Evolutionary conservation across 2,888 invertebrate genomes (phyloP).

Genomic region (Masnerella sp.): DNA sequence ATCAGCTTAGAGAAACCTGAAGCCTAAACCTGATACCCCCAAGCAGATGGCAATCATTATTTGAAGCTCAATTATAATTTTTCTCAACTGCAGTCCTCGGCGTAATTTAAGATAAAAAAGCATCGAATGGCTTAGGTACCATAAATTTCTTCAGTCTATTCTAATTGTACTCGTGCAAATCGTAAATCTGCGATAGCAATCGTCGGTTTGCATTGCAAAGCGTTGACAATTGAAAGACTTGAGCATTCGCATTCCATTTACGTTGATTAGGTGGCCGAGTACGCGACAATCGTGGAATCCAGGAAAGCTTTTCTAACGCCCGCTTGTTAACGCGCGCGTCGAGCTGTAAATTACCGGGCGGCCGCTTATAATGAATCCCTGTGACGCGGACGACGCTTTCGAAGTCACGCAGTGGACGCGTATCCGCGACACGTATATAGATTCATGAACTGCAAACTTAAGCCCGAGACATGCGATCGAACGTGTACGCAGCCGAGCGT

Average conservation of each 20-base stretch:
- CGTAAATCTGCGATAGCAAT: too few species aligned
- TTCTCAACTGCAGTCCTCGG: too few species aligned
- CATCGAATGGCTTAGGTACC: too few species aligned
- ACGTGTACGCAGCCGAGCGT: slow-evolving; percentile 47
- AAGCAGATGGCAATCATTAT: too few species aligned
- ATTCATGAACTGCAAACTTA: slow-evolving; percentile 54
- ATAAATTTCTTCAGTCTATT: too few species aligned
- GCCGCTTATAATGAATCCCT: slow-evolving; percentile 66
- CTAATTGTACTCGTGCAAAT: too few species aligned
- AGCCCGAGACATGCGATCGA: slow-evolving; percentile 48
- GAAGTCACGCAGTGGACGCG: slow-evolving; percentile 37
- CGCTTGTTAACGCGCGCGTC: slow-evolving; percentile 62
- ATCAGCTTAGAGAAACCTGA: too few species aligned
- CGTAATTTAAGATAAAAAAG: too few species aligned
- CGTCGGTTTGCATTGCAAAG: too few species aligned
- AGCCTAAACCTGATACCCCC: too few species aligned
- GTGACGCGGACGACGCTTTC: slow-evolving; percentile 36
- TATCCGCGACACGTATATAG: slow-evolving; percentile 43
- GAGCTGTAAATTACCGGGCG: slow-evolving; percentile 65
- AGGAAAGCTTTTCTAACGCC: slow-evolving; percentile 37
- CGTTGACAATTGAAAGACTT: background rate
- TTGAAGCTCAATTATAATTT: too few species aligned
- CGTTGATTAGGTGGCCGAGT: slow-evolving; percentile 22
- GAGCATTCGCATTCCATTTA: slow-evolving; percentile 4
- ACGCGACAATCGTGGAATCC: slow-evolving; percentile 28